phyloP scores from a whole-genome alignment of 2,113 vertebrate genomes.

The Promerops cafer region DNA sequence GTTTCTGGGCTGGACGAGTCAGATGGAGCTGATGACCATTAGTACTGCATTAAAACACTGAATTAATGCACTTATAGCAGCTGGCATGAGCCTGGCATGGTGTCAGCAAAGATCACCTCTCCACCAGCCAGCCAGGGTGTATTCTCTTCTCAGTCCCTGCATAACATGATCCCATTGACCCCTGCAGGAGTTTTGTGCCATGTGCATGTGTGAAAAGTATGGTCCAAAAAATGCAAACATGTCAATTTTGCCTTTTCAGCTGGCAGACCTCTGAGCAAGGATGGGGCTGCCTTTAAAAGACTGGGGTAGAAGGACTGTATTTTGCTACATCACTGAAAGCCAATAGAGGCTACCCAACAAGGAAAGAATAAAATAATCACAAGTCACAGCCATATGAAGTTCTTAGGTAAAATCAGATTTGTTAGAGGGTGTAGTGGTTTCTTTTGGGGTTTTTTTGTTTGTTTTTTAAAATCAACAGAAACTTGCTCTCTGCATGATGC shows the following conservation, averaged over 20 bases:
- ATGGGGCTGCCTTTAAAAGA: neutral
- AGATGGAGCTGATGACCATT: slow-evolving; percentile 33
- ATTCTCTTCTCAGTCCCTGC: neutral
- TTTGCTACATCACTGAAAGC: neutral
- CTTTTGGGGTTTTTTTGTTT: neutral
- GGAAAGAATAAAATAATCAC: neutral
- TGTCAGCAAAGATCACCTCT: neutral
- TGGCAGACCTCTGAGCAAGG: neutral
- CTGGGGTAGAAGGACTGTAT: neutral
- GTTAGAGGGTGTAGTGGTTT: neutral
- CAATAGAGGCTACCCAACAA: neutral
- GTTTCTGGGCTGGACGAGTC: slow-evolving; percentile 22
- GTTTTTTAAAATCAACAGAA: neutral
- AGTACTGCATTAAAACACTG: neutral
- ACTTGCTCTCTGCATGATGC: neutral
- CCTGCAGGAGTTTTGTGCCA: neutral
- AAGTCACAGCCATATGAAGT: neutral
- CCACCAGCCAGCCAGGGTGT: neutral
- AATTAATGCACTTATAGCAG: neutral
- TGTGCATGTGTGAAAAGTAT: neutral
- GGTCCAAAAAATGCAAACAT: neutral
- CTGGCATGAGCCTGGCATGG: neutral
- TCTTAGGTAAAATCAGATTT: neutral
- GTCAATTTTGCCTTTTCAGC: neutral
- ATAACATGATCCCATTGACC: neutral